phyloP scores from a whole-genome alignment of 2,888 invertebrate species.

The Pimpla rufipes region DNA sequence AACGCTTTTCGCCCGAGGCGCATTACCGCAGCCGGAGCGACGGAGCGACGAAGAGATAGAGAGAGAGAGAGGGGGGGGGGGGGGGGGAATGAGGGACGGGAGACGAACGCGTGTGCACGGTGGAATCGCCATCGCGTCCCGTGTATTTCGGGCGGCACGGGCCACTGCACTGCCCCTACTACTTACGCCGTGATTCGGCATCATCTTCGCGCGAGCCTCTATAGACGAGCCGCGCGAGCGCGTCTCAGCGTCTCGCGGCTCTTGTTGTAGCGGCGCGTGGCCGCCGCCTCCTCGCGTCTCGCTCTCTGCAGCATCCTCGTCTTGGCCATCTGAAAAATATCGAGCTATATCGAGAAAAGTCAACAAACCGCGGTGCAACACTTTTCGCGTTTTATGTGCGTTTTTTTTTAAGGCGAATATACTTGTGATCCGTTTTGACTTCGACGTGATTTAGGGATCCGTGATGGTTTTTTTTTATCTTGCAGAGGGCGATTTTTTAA shows the following conservation, averaged over 20 bases:
- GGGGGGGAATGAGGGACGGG: neutral
- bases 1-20: neutral
- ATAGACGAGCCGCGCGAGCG: neutral
- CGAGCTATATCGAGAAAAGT: neutral
- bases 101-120: slow-evolving; percentile 22
- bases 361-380: too few species aligned
- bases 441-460: too few species aligned
- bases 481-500: too few species aligned
- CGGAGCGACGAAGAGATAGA: neutral
- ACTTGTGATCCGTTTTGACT: too few species aligned
- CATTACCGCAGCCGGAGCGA: too few species aligned
- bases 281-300: neutral
- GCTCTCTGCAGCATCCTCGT: neutral
- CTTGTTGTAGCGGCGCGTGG: slow-evolving; percentile 27
- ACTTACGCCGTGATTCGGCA: slow-evolving; percentile 30
- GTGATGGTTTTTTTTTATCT: too few species aligned
- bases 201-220: neutral
- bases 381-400: too few species aligned
- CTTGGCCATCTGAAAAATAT: slow-evolving; percentile 15
- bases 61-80: neutral
- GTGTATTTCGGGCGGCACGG: slow-evolving; percentile 69
- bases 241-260: slow-evolving; percentile 16
- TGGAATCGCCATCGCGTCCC: slow-evolving; percentile 39
- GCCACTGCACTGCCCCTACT: slow-evolving; percentile 70
- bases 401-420: too few species aligned